phyloP scores from a whole-genome alignment of 2,888 invertebrate species.

The Hemithea aestivaria region DNA sequence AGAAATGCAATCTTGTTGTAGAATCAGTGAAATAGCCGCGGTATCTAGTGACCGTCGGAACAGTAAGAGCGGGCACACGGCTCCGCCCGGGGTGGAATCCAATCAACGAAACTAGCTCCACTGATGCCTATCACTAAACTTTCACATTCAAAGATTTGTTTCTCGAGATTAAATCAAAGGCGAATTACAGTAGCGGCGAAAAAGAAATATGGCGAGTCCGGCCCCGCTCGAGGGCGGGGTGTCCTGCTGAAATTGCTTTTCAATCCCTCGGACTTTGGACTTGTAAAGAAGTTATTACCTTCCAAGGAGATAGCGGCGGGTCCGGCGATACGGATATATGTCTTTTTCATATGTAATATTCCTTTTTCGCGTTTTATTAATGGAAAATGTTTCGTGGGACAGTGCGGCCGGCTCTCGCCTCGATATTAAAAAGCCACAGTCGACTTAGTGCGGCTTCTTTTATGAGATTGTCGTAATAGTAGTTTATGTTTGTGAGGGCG shows the following conservation, averaged over 20 bases:
- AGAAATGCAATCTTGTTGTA: conserved; percentile 69
- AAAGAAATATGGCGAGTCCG: conserved; percentile 77
- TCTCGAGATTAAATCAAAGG: conserved; percentile 79
- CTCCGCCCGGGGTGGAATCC: conserved; percentile 60
- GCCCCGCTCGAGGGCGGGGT: conserved; percentile 72
- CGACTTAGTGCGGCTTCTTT: conserved; percentile 66
- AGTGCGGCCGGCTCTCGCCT: conserved; percentile 68
- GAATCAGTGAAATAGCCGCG: conserved; percentile 72
- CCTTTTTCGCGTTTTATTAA: conserved; percentile 80
- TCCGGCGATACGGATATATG: conserved; percentile 79
- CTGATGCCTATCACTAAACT: conserved; percentile 77
- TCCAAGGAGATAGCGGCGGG: conserved; percentile 78
- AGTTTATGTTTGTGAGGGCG: conserved; percentile 51
- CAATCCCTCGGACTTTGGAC: conserved; percentile 81
- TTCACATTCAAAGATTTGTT: conserved; percentile 80
- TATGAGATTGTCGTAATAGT: conserved; percentile 66
- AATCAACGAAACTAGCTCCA: conserved; percentile 75
- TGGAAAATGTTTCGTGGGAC: conserved; percentile 78
- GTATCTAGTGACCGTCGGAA: conserved; percentile 59
- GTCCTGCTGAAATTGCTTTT: conserved; percentile 80
- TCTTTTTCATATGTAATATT: conserved; percentile 80
- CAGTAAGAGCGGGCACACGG: conserved; percentile 35
- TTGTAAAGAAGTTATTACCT: conserved; percentile 82
- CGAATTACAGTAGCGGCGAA: conserved; percentile 78
- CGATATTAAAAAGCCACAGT: conserved; percentile 70